Percentiles rank a stretch among this genome's conserved stretches.
phyloP scores from a whole-genome alignment of 2,888 invertebrate species.

The Trimorus sp. region DNA sequence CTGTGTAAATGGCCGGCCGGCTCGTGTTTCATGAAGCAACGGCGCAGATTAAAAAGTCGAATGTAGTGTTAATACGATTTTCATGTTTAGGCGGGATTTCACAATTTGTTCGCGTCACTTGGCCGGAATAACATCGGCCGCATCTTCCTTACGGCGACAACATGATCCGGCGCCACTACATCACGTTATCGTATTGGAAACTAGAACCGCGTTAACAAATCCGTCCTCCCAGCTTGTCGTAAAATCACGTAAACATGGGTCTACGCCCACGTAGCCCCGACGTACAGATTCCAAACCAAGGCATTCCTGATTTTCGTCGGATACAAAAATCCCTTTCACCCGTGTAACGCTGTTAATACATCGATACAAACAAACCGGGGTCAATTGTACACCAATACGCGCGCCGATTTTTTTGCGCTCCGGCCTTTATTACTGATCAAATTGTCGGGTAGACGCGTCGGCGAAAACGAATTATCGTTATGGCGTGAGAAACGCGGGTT shows the following conservation, averaged over 20 bases:
- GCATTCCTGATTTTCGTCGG: constrained; percentile 62
- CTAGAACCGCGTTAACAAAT: constrained; percentile 63
- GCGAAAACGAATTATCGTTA: no score
- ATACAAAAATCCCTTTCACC: constrained; percentile 62
- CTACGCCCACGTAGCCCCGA: constrained; percentile 52
- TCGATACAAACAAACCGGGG: constrained; percentile 61
- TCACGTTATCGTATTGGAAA: constrained; percentile 62
- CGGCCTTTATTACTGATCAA: neutral
- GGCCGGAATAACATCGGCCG: constrained; percentile 49
- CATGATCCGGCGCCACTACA: constrained; percentile 63
- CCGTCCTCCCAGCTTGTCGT: constrained; percentile 58
- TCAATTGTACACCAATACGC: constrained; percentile 56
- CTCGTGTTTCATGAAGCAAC: constrained; percentile 50
- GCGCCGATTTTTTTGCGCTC: neutral
- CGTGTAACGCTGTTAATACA: constrained; percentile 61
- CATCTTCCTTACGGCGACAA: constrained; percentile 56
- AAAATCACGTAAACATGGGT: constrained; percentile 62
- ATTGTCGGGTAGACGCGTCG: neutral
- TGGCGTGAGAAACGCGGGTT: no score
- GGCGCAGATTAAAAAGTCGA: constrained; percentile 44
- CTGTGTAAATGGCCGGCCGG: constrained; percentile 32
- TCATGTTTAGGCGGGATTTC: constrained; percentile 57
- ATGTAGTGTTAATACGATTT: constrained; percentile 60
- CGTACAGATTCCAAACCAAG: constrained; percentile 59
- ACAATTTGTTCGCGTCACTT: constrained; percentile 59